These are phyloP conservation scores for Argentina silus DNA, from an alignment of 2,797 vertebrate genomes.

Conservation along the genomic window DNA sequence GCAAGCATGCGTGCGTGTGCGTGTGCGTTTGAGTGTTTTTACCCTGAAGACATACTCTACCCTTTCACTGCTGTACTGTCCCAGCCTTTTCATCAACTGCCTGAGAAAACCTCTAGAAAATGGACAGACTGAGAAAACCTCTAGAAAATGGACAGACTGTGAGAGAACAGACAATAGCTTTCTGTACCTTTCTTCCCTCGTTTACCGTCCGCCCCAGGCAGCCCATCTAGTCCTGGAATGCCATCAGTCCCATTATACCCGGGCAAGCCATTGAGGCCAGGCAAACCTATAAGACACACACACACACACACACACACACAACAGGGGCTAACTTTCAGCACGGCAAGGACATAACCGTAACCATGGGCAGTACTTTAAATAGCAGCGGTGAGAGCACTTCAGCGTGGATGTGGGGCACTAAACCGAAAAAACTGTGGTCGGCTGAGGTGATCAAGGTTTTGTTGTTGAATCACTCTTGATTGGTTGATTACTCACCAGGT, in stretches of 20 bases:
- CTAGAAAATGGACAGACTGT: constrained; percentile 1
- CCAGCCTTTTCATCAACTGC: constrained; percentile 38
- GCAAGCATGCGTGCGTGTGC: background rate
- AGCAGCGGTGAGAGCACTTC: background rate
- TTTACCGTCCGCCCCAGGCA: constrained; percentile 85
- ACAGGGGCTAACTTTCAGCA: background rate
- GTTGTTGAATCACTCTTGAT: constrained; percentile 13
- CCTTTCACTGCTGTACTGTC: constrained; percentile 45
- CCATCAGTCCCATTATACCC: constrained; percentile 92
- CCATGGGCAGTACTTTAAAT: background rate
- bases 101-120: constrained; percentile 30
- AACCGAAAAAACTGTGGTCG: background rate
- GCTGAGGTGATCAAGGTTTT: background rate
- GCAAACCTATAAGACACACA: constrained; percentile 74
- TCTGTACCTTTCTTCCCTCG: constrained; percentile 89
- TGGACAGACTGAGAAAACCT: constrained; percentile 4
- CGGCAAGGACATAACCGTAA: constrained; percentile 17
- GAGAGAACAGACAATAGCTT: constrained; percentile 5
- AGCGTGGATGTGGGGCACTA: background rate
- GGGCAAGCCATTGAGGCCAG: constrained; percentile 81
- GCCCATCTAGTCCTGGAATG: constrained; percentile 84
- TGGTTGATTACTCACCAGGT: constrained; percentile 80
- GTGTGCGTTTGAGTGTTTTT: constrained; percentile 16
- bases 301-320: constrained; percentile 24
- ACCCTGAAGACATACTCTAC: constrained; percentile 39